Conservation (phyloP, 2,888 invertebrate species). For the Syrphus vitripennis region DNA sequence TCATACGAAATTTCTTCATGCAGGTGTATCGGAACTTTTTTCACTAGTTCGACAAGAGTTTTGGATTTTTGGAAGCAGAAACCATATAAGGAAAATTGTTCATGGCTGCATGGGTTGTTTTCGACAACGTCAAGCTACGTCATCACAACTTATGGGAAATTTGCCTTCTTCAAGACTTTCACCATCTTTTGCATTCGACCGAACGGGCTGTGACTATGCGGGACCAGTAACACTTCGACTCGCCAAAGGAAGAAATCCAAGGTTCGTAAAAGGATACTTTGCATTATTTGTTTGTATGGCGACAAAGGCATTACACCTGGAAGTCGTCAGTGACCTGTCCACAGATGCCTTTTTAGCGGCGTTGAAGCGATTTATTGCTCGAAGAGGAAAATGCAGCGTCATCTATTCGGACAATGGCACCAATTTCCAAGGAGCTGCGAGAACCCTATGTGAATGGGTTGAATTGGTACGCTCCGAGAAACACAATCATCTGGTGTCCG, state of each 20-base stretch:
- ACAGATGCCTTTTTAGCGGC: conserved; percentile 4
- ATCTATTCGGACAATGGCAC: too few species aligned
- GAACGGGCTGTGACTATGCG: conserved; percentile 19
- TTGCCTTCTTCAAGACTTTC: not conserved
- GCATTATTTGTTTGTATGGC: conserved; percentile 52
- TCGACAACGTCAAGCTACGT: conserved; percentile 12
- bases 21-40: not conserved
- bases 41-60: not conserved
- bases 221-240: not conserved
- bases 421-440: too few species aligned
- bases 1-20: not conserved
- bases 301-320: conserved; percentile 47
- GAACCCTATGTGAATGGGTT: too few species aligned
- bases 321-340: conserved; percentile 35
- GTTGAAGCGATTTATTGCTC: not conserved
- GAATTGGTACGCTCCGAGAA: conserved; percentile 21
- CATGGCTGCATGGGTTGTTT: not conserved
- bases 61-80: conserved; percentile 17
- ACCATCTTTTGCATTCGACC: conserved; percentile 22
- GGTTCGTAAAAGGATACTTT: conserved; percentile 40
- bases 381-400: not conserved
- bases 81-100: conserved; percentile 27
- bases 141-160: too few species aligned
- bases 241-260: too few species aligned
- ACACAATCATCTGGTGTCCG: conserved; percentile 17